phyloP scores from a whole-genome alignment of 2,113 vertebrate species.

The Vimba vimba region DNA sequence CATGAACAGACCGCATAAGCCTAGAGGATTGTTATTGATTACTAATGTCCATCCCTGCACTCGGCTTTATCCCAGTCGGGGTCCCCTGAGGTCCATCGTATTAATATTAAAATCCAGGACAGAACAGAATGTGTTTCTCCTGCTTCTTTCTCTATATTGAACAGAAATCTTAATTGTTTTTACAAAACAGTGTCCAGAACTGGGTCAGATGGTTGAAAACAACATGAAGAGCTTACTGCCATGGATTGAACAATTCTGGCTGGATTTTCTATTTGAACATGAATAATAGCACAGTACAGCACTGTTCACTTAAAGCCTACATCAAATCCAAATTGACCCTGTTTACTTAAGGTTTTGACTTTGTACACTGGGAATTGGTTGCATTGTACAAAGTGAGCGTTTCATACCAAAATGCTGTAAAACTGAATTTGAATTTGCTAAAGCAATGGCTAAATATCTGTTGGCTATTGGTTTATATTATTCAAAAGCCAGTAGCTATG shows the following conservation, averaged over 20 bases:
- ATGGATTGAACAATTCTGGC: constrained; percentile 10
- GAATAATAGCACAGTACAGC: not conserved
- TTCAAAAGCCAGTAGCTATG: not conserved
- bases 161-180: constrained; percentile 36
- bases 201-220: constrained; percentile 46
- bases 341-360: not conserved
- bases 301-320: not conserved
- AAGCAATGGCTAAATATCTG: too few relatives aligned
- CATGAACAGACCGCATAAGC: constrained; percentile 41
- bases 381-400: not conserved
- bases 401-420: not conserved
- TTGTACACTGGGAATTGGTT: not conserved
- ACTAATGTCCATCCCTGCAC: constrained; percentile 40
- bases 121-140: constrained; percentile 22
- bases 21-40: constrained; percentile 53
- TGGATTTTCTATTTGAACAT: constrained; percentile 20
- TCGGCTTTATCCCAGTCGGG: constrained; percentile 36
- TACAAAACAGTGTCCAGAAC: constrained; percentile 30
- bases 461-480: not conserved
- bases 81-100: constrained; percentile 17
- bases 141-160: constrained; percentile 28
- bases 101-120: constrained; percentile 51
- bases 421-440: not conserved
- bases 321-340: not conserved
- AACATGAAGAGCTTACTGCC: constrained; percentile 21